Evolutionary conservation across 2,113 vertebrate genomes (phyloP).

Genomic region (Sardina pilchardus): DNA sequence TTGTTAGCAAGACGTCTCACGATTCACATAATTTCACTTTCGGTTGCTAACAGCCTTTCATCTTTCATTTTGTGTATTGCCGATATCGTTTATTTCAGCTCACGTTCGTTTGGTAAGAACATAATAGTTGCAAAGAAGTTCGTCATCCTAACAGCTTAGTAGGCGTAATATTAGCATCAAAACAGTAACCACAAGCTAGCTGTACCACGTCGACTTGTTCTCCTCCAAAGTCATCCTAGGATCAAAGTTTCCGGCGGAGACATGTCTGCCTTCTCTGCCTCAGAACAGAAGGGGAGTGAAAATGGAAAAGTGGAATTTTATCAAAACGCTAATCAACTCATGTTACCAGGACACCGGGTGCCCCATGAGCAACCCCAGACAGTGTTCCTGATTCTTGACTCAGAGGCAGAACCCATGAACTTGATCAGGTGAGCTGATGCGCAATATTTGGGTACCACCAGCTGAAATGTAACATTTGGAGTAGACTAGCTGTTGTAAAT

Average conservation of each 20-base stretch:
- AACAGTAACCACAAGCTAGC: neutral
- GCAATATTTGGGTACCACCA: neutral
- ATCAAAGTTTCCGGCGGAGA: constrained; percentile 31
- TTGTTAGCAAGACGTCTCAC: neutral
- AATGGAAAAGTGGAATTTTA: constrained; percentile 39
- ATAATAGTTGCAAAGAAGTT: neutral
- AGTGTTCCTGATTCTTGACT: constrained; percentile 72
- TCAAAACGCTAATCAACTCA: constrained; percentile 26
- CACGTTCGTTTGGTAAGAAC: neutral
- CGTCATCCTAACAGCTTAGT: neutral
- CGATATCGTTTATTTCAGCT: neutral
- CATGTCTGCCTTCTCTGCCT: constrained; percentile 58
- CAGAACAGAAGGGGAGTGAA: constrained; percentile 30
- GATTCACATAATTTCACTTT: neutral
- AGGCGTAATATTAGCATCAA: constrained; percentile 9
- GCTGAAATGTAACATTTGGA: neutral
- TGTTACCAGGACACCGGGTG: constrained; percentile 35
- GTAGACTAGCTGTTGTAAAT: neutral
- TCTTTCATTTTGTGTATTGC: neutral
- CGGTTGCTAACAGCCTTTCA: neutral
- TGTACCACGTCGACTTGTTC: neutral
- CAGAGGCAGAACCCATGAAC: constrained; percentile 61
- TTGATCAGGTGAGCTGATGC: constrained; percentile 45
- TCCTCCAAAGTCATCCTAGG: neutral
- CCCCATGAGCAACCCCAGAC: constrained; percentile 62